These are phyloP conservation scores for Rhagoletis zephyria DNA, from an alignment of 1,140 invertebrate species.

Conservation along the genomic window DNA sequence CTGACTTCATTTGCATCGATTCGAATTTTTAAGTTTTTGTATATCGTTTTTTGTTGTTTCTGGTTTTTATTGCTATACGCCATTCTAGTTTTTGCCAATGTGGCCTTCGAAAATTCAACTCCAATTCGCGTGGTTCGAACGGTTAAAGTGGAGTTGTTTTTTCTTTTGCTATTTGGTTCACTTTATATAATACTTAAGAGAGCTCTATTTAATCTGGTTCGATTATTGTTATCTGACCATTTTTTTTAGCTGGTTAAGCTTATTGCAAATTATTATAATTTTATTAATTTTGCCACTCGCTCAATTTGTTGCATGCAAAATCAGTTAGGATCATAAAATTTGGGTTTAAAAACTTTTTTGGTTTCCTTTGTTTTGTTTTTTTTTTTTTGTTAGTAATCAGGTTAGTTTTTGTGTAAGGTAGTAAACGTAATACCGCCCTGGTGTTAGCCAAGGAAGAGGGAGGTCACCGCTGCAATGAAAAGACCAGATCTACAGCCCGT, in stretches of 20 bases:
- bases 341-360: no score
- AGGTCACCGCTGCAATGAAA: no score
- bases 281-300: neutral
- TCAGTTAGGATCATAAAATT: neutral
- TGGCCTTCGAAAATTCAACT: slow-evolving; percentile 16
- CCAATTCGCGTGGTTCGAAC: neutral
- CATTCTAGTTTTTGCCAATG: neutral
- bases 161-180: neutral
- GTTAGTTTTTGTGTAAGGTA: no score
- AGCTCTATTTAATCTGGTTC: neutral
- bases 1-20: slow-evolving; percentile 12
- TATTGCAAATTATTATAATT: neutral
- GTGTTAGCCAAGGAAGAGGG: no score
- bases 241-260: neutral
- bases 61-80: neutral
- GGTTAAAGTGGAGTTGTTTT: neutral
- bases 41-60: neutral
- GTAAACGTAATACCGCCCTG: no score
- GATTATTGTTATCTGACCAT: neutral
- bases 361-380: no score
- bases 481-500: no score
- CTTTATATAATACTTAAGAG: no score
- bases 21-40: neutral
- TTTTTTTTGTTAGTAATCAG: no score
- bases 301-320: neutral